Percentiles rank a stretch among this genome's conserved stretches.
Evolutionary conservation across 1,140 invertebrate genomes (phyloP).

Genomic region (Halyomorpha halys): DNA sequence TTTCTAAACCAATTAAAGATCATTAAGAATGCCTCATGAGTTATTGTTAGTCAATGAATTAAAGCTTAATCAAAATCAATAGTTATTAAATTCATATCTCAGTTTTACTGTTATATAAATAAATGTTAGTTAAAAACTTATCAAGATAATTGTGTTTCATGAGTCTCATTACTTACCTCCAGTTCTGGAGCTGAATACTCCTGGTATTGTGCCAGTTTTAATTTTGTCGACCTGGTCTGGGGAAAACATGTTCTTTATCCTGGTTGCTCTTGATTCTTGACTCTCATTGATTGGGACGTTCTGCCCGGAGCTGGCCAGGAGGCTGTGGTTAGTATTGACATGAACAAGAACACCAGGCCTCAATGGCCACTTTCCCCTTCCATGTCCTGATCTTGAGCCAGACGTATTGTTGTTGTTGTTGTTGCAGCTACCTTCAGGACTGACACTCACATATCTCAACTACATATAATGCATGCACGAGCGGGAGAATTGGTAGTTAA

Average conservation of each 20-base stretch:
- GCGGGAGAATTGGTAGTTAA: too few species aligned
- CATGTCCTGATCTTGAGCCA: background rate
- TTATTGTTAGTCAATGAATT: too few species aligned
- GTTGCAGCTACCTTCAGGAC: constrained; percentile 33
- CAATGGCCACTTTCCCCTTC: constrained; percentile 60
- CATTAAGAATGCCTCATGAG: too few species aligned
- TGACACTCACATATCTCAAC: constrained; percentile 23
- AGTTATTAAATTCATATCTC: too few species aligned
- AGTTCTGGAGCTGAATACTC: constrained; percentile 32
- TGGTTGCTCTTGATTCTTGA: constrained; percentile 32
- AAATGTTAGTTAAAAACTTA: background rate
- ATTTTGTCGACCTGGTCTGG: constrained; percentile 25
- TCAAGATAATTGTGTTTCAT: background rate
- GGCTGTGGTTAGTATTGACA: constrained; percentile 60
- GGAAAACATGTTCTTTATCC: constrained; percentile 33
- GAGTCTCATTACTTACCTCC: constrained; percentile 32
- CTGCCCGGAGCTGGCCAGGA: constrained; percentile 32
- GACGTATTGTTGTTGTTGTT: constrained; percentile 34
- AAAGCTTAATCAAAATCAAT: too few species aligned
- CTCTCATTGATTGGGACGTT: constrained; percentile 26
- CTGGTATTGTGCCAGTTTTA: constrained; percentile 32
- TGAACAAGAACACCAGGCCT: constrained; percentile 79
- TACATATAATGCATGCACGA: too few species aligned
- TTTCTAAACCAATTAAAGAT: too few species aligned
- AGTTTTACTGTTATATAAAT: too few species aligned